Evolutionary conservation across 2,797 vertebrate genomes (phyloP).

Genomic region (Oophaga sylvatica): DNA sequence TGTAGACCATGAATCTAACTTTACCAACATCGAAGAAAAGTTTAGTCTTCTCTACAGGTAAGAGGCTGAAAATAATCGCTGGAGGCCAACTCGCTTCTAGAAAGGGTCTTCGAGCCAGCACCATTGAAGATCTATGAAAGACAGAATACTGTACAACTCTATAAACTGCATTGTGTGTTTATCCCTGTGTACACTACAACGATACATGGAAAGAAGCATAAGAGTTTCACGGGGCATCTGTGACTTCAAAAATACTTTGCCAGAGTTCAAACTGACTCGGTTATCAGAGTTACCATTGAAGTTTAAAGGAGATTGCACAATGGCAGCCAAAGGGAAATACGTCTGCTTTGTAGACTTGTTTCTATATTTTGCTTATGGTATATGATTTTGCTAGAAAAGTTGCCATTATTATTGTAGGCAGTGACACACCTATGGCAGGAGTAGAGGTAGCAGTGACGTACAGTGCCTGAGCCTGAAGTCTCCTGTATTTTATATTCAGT

Average conservation of each 20-base stretch:
- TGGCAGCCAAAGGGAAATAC: not conserved
- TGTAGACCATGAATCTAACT: not conserved
- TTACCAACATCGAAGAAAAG: not conserved
- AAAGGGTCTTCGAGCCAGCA: conserved; percentile 1
- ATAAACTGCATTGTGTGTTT: conserved; percentile 13
- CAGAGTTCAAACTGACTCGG: conserved; percentile 38
- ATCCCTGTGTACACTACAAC: not conserved
- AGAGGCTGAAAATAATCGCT: not conserved
- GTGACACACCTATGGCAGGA: too few species aligned
- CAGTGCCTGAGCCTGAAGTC: too few species aligned
- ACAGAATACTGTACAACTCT: not conserved
- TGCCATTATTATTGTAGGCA: not conserved
- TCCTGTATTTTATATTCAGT: too few species aligned
- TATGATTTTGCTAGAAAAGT: not conserved
- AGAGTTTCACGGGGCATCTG: not conserved
- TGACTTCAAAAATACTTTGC: conserved; percentile 1
- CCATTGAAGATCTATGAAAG: not conserved
- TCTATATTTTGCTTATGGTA: not conserved
- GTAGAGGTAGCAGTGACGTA: too few species aligned
- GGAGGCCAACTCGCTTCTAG: not conserved
- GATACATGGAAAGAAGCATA: conserved; percentile 8
- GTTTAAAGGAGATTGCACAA: conserved; percentile 12
- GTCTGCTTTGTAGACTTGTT: not conserved
- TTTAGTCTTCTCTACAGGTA: not conserved
- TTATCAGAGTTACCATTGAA: conserved; percentile 21